These are phyloP conservation scores for Habrosyne pyritoides DNA, from an alignment of 2,888 invertebrate genomes.

Conservation along the genomic window DNA sequence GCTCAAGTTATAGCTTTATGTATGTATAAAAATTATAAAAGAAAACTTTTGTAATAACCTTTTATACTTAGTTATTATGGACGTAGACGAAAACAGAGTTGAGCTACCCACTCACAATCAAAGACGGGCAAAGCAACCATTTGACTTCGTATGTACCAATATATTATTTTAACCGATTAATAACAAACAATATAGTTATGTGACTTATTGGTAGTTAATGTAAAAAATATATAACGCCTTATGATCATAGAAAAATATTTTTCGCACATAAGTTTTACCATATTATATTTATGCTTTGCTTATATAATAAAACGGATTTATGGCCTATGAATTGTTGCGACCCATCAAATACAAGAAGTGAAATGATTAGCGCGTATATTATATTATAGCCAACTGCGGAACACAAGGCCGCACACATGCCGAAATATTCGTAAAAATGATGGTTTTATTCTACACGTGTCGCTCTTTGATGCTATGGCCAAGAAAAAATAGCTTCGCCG, in stretches of 20 bases:
- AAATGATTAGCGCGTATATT: conserved; percentile 22
- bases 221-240: not conserved
- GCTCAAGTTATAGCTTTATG: not conserved
- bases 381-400: conserved; percentile 27
- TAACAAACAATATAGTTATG: too few relatives aligned
- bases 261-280: not conserved
- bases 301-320: not conserved
- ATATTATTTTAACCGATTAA: not conserved
- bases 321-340: conserved; percentile 4
- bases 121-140: not conserved
- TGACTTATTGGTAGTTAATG: too few relatives aligned
- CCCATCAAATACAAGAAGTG: conserved; percentile 10
- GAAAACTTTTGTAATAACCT: not conserved
- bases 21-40: not conserved
- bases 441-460: conserved; percentile 23
- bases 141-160: not conserved
- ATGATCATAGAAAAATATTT: not conserved
- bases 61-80: not conserved
- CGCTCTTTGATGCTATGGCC: conserved; percentile 28
- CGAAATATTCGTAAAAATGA: conserved; percentile 23
- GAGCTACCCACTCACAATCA: not conserved
- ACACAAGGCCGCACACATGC: conserved; percentile 26
- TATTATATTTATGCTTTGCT: not conserved
- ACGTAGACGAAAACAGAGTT: not conserved
- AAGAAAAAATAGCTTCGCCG: conserved; percentile 15